These are phyloP conservation scores for Gila orcuttii DNA, from an alignment of 2,113 vertebrate genomes.

Conservation along the genomic window DNA sequence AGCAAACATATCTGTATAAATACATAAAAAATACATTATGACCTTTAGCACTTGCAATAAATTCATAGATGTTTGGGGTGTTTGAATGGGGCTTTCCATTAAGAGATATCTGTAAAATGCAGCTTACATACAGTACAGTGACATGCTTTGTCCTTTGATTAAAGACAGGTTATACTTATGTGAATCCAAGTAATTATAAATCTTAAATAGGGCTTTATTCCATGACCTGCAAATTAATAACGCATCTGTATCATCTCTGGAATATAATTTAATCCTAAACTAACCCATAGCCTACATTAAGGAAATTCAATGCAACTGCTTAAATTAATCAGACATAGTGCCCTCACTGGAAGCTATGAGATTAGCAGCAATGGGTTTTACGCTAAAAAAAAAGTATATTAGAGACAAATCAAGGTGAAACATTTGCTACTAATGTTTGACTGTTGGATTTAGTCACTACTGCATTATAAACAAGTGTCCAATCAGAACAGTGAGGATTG, in stretches of 20 bases:
- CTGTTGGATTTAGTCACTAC: background rate
- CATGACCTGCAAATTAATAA: constrained; percentile 33
- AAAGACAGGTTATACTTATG: constrained; percentile 28
- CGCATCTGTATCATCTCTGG: background rate
- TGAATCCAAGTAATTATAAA: constrained; percentile 47
- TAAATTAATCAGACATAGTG: constrained; percentile 10
- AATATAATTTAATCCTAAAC: background rate
- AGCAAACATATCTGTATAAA: background rate
- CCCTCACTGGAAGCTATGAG: constrained; percentile 7
- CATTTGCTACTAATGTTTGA: background rate
- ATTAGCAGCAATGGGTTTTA: background rate
- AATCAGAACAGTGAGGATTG: background rate
- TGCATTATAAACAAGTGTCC: background rate
- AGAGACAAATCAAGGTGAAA: constrained; percentile 19
- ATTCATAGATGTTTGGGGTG: background rate
- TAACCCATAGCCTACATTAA: background rate
- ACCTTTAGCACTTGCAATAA: background rate
- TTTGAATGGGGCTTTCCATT: background rate
- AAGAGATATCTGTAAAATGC: background rate
- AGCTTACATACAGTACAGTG: background rate
- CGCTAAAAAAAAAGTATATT: background rate
- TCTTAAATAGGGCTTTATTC: constrained; percentile 41
- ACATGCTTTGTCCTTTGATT: background rate
- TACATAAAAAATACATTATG: background rate
- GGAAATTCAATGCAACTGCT: constrained; percentile 16